These are phyloP conservation scores for Strongylocentrotus purpuratus DNA, from an alignment of 35 echinoderm and acorn worm species.

Conservation along the genomic window DNA sequence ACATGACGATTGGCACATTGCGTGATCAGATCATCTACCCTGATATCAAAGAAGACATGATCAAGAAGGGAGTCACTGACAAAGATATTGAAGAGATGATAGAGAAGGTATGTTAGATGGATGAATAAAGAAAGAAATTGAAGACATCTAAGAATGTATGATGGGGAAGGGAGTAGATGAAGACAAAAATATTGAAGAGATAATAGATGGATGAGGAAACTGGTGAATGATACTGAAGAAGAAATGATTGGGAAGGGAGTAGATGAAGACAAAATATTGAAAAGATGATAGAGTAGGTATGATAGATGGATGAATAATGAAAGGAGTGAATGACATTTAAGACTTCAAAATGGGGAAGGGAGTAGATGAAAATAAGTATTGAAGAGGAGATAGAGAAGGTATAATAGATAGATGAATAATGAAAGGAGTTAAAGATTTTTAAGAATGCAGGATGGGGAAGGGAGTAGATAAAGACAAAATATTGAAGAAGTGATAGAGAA, in stretches of 20 bases:
- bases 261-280: conserved; percentile 22
- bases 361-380: conserved; percentile 82
- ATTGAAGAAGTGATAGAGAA: conserved; percentile 53
- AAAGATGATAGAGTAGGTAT: conserved; percentile 73
- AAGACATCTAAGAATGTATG: conserved; percentile 60
- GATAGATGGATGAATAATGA: neutral
- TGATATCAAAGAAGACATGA: conserved; percentile 95
- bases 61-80: conserved; percentile 84
- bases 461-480: too few species aligned
- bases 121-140: neutral
- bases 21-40: conserved; percentile 98
- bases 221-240: too few species aligned
- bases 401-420: too few species aligned
- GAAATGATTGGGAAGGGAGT: neutral
- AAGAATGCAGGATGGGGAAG: too few species aligned
- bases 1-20: conserved; percentile 97
- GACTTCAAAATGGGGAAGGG: conserved; percentile 86
- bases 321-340: neutral
- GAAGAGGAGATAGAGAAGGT: conserved; percentile 75
- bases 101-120: conserved; percentile 47
- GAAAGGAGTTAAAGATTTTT: too few species aligned
- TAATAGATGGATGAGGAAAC: too few species aligned
- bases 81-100: conserved; percentile 81
- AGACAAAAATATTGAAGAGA: neutral
- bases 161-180: conserved; percentile 63